Percentiles rank a stretch among this genome's conserved stretches.
Conservation (phyloP, 2,113 vertebrate genomes). For the Pseudorhombus dupliciocellatus region DNA sequence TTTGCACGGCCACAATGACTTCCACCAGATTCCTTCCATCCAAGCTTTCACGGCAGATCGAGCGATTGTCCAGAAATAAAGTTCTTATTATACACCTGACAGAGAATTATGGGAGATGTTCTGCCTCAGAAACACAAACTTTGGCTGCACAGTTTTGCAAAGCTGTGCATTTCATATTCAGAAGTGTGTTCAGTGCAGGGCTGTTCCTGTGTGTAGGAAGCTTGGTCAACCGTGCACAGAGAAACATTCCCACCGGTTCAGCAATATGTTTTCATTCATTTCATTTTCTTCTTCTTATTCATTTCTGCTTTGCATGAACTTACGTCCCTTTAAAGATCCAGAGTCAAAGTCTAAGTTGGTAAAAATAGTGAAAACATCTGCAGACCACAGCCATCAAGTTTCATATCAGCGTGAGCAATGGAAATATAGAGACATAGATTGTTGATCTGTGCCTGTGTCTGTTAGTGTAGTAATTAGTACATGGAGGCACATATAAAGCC, state of each 20-base stretch:
- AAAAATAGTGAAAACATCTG: neutral
- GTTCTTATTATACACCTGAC: conserved; percentile 7
- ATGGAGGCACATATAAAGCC: too few species aligned
- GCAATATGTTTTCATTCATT: neutral
- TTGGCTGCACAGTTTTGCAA: conserved; percentile 33
- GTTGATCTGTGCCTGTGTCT: too few species aligned
- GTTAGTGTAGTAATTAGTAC: too few species aligned
- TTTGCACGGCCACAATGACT: neutral
- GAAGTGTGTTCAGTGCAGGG: neutral
- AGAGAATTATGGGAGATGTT: neutral
- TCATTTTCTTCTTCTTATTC: neutral
- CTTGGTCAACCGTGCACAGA: conserved; percentile 18
- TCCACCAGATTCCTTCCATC: neutral
- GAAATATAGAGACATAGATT: too few species aligned
- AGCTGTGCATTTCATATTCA: conserved; percentile 42
- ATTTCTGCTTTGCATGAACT: neutral
- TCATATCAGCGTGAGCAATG: neutral
- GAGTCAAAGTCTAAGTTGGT: neutral
- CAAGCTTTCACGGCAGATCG: conserved; percentile 11
- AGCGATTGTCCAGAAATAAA: neutral
- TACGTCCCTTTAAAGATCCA: neutral
- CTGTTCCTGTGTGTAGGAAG: neutral
- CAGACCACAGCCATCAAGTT: too few species aligned
- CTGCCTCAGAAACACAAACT: conserved; percentile 20
- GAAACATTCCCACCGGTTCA: conserved; percentile 26